Percentiles rank a stretch among this genome's conserved stretches.
Conservation (phyloP, 2,888 invertebrate species). For the Chouioia cunea region DNA sequence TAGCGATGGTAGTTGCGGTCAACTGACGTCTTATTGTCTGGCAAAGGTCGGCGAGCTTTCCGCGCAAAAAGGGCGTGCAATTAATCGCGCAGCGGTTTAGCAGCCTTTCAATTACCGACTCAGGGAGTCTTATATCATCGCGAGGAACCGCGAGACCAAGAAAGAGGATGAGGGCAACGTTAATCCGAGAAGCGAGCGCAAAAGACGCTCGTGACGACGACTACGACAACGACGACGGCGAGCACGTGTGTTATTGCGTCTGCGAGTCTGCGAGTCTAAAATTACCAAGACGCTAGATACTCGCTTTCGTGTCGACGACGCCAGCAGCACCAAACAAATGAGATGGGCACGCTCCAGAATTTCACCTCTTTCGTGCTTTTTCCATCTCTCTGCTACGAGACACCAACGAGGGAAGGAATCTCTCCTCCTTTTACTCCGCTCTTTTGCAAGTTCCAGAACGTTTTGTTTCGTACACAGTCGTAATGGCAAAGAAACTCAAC, state of each 20-base stretch:
- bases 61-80: not conserved
- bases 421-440: not conserved
- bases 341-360: constrained; percentile 22
- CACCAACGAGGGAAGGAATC: constrained; percentile 11
- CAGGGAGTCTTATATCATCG: not conserved
- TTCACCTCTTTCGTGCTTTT: constrained; percentile 7
- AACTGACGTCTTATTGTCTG: not conserved
- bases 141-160: constrained; percentile 15
- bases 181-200: constrained; percentile 27
- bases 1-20: not conserved
- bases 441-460: no score
- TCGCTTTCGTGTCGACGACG: constrained; percentile 6
- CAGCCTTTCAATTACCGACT: constrained; percentile 33
- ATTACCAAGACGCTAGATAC: constrained; percentile 16
- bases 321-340: constrained; percentile 26
- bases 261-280: constrained; percentile 31
- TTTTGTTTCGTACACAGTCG: no score
- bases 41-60: not conserved
- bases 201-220: not conserved
- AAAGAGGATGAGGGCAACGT: constrained; percentile 6
- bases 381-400: constrained; percentile 3
- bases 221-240: not conserved
- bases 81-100: constrained; percentile 19
- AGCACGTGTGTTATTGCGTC: constrained; percentile 24
- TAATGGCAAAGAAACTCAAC: no score